Evolutionary conservation across 2,113 vertebrate genomes (phyloP).

Genomic region (Ophthalmolycus amberensis): DNA sequence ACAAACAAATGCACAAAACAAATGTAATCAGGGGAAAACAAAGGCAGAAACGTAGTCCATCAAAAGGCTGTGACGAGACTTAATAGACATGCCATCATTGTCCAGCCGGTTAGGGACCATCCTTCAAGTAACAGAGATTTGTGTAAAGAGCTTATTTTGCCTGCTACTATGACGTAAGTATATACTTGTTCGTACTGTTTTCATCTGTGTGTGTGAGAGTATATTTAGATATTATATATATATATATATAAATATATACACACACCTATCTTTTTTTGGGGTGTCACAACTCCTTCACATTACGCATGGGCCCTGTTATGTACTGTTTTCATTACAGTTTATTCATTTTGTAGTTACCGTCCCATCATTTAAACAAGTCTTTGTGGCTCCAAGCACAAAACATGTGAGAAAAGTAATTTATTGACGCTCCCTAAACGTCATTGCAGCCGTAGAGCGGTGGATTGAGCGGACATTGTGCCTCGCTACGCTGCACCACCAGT

Average conservation of each 20-base stretch:
- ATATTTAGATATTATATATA: too few species aligned
- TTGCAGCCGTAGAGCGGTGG: neutral
- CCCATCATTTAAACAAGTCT: neutral
- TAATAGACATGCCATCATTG: neutral
- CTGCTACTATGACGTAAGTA: neutral
- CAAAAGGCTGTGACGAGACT: neutral
- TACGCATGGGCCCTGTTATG: too few species aligned
- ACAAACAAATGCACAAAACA: neutral
- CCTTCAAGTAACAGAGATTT: neutral
- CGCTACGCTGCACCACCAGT: conserved; percentile 49
- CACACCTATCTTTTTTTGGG: too few species aligned
- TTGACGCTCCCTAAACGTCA: conserved; percentile 71
- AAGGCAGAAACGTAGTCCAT: neutral
- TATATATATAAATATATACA: too few species aligned
- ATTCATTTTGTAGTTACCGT: too few species aligned
- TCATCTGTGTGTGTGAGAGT: too few species aligned
- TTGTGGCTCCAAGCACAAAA: neutral
- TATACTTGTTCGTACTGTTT: too few species aligned
- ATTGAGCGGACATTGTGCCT: conserved; percentile 46
- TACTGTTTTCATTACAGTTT: too few species aligned
- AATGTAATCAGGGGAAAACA: neutral
- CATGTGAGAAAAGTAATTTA: conserved; percentile 40
- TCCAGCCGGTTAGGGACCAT: conserved; percentile 49
- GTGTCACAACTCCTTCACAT: too few species aligned
- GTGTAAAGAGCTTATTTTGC: neutral